Evolutionary conservation across 2,113 vertebrate genomes (phyloP).

Genomic region (Fregetta grallaria): DNA sequence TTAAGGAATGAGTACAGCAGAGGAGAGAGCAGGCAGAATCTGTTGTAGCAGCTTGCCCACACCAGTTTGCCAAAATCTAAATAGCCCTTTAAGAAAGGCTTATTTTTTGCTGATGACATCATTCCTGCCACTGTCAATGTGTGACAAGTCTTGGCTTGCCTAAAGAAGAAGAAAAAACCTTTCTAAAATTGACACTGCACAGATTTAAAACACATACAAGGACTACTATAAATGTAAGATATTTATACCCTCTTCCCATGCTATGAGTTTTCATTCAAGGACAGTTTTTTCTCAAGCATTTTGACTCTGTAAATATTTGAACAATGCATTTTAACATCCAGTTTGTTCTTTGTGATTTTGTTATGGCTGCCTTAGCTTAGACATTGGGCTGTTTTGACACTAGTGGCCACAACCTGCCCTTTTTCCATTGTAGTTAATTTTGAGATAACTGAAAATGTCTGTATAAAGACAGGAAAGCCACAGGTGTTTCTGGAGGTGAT

Average conservation of each 20-base stretch:
- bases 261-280: neutral
- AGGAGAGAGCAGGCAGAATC: slow-evolving; percentile 54
- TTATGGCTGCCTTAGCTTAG: neutral
- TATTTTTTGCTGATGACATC: slow-evolving; percentile 65
- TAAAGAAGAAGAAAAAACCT: neutral
- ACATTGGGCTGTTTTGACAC: neutral
- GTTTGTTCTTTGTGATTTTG: neutral
- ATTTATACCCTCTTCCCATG: neutral
- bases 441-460: neutral
- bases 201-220: slow-evolving; percentile 4
- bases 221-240: neutral
- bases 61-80: slow-evolving; percentile 58
- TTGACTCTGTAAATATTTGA: neutral
- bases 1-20: slow-evolving; percentile 59
- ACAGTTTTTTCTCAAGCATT: neutral
- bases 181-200: slow-evolving; percentile 5
- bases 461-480: neutral
- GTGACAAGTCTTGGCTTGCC: slow-evolving; percentile 38
- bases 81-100: slow-evolving; percentile 22
- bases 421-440: neutral
- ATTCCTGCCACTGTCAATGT: slow-evolving; percentile 58
- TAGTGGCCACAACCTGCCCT: neutral
- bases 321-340: neutral
- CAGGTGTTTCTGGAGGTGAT: neutral
- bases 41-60: slow-evolving; percentile 62